Base-by-base conservation (phyloP, 2,888 invertebrate species). In the Drosophila recens region DNA sequence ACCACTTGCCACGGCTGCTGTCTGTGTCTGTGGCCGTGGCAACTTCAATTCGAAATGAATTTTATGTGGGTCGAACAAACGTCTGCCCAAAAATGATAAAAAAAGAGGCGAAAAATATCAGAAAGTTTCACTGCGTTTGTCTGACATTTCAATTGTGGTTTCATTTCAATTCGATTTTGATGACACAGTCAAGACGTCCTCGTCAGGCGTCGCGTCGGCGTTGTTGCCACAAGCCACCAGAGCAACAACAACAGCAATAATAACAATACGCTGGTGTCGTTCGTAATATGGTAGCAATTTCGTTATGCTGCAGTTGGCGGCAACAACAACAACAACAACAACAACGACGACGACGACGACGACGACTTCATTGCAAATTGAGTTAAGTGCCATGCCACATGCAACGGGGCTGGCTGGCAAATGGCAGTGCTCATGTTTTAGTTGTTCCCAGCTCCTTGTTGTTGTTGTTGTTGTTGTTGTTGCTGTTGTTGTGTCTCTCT, bases 71-170 rank as follows among this genome's bases (percentile, higher is more conserved):
- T 72, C 82, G 58, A 20, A 20, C 27, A 40, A 64, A 45, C 15
- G 56, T 48, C 52, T 61, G 46, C 66, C 61, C 67, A 67, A 64
- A 42, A 48, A 51, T 38, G 33, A 17, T 6, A 33, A 52, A 56
- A 34, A 34, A 13, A 59, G 27, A 17, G 17, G 13, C 40, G 17
- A 17, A 33, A n/a, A 30, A 40, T 34, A 73, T 65, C 79, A 52
- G 67, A 79, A 81, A 73, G 68, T 89, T 83, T 70, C 69, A 68
- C 56, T 67, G 66, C 61, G 74, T 76, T 80, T 76, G 82, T 72
- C 75, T 80, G 88, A 87, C 86, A 89, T 87, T 87, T 89, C 82
- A 89, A 87, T 89, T 87, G 88, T 75, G 90, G 88, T 87, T 73
- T 71, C 88, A 72, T 77, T 76, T 67, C 85, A 75, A 84, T 80